Evolutionary conservation across 1,140 invertebrate species (phyloP).

Genomic region (Meteorus sp.): DNA sequence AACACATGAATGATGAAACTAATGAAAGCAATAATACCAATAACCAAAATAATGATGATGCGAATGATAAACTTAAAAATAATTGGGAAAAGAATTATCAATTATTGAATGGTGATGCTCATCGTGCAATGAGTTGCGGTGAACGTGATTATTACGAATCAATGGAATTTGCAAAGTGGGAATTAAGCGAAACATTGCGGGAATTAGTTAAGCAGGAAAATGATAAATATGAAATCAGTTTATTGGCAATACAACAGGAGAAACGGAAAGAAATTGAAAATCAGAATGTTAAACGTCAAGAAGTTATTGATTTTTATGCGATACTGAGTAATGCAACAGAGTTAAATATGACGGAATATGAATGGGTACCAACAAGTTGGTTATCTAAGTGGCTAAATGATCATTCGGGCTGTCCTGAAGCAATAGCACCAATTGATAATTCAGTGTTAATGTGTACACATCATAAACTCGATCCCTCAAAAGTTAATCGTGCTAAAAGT

Average conservation of each 20-base stretch:
- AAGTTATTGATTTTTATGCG: conserved; percentile 50
- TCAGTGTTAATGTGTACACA: conserved; percentile 59
- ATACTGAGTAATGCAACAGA: conserved; percentile 38
- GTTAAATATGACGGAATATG: conserved; percentile 44
- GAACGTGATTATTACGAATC: conserved; percentile 51
- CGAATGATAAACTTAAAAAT: conserved; percentile 15
- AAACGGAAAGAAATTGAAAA: conserved; percentile 59
- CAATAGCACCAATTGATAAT: conserved; percentile 57
- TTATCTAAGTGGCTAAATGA: conserved; percentile 53
- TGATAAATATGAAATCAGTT: conserved; percentile 47
- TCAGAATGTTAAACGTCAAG: conserved; percentile 54
- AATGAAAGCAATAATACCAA: background rate
- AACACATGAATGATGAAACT: too few species aligned
- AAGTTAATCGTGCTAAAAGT: conserved; percentile 53
- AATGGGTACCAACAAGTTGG: conserved; percentile 62
- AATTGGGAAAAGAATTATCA: conserved; percentile 40
- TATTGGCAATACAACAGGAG: conserved; percentile 51
- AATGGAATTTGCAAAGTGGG: conserved; percentile 53
- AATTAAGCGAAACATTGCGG: conserved; percentile 45
- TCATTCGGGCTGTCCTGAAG: conserved; percentile 47
- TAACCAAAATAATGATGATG: background rate
- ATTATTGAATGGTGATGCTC: conserved; percentile 48
- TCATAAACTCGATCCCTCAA: conserved; percentile 52
- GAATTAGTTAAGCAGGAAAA: conserved; percentile 52
- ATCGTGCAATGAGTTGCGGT: conserved; percentile 51